Conservation (phyloP, 2,888 invertebrate species). For the Caenorhabditis imperialis region DNA sequence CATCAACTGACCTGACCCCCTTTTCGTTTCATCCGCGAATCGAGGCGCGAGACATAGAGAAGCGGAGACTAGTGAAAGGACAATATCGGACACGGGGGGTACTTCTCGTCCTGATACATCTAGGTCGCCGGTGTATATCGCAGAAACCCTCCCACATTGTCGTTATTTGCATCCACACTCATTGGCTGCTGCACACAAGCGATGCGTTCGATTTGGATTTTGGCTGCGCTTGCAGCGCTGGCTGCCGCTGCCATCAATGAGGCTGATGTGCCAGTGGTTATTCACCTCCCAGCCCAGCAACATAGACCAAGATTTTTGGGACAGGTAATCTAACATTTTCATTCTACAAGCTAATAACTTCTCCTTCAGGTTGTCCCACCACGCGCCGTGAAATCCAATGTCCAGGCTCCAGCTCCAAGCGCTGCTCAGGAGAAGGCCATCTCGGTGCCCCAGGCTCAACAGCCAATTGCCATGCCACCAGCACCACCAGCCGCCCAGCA, state of each 20-base stretch:
- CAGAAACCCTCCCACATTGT: conserved; percentile 56
- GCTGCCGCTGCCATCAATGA: conserved; percentile 57
- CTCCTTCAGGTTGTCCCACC: conserved; percentile 63
- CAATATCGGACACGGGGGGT: conserved; percentile 58
- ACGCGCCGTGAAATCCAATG: conserved; percentile 63
- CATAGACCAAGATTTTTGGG: conserved; percentile 57
- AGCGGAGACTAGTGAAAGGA: conserved; percentile 52
- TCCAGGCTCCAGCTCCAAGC: conserved; percentile 43
- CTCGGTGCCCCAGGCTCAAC: conserved; percentile 60
- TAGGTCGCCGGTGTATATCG: conserved; percentile 52
- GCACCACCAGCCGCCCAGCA: conserved; percentile 60
- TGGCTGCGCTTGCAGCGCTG: conserved; percentile 50
- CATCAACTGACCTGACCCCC: conserved; percentile 40
- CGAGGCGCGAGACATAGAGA: conserved; percentile 24
- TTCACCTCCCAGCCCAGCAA: conserved; percentile 58
- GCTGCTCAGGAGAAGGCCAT: conserved; percentile 49
- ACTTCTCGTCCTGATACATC: conserved; percentile 48
- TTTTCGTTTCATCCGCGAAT: conserved; percentile 32
- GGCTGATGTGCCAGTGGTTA: conserved; percentile 60
- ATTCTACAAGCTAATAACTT: not conserved
- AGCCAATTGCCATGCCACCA: conserved; percentile 56
- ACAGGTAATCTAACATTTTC: conserved; percentile 34
- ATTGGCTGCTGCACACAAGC: conserved; percentile 45
- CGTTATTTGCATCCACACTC: conserved; percentile 57
- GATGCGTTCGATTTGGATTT: conserved; percentile 52